phyloP scores from a whole-genome alignment of 1,140 invertebrate species.

The Dendrolimus kikuchii region DNA sequence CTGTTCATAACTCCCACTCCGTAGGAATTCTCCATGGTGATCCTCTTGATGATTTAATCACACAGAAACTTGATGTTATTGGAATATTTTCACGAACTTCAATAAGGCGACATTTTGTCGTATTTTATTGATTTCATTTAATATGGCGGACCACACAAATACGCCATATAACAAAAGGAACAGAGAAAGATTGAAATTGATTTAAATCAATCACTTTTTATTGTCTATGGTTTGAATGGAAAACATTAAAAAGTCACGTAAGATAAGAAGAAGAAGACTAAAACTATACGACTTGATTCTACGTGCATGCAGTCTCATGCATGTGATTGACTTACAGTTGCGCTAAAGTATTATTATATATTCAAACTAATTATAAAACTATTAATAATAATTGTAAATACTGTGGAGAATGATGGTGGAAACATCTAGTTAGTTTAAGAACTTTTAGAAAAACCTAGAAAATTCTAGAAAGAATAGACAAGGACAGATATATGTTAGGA shows the following conservation, averaged over 20 bases:
- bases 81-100: slow-evolving; percentile 65
- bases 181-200: slow-evolving; percentile 65
- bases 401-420: too few species aligned
- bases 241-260: background rate
- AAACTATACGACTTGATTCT: too few species aligned
- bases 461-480: too few species aligned
- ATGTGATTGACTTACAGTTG: too few species aligned
- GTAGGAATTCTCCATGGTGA: slow-evolving; percentile 92
- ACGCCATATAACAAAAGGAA: slow-evolving; percentile 71
- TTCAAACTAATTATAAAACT: too few species aligned
- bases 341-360: too few species aligned
- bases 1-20: slow-evolving; percentile 93
- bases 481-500: too few species aligned
- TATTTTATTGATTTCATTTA: slow-evolving; percentile 73
- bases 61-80: slow-evolving; percentile 70
- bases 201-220: background rate
- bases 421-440: too few species aligned
- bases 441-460: too few species aligned
- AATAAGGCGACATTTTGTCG: slow-evolving; percentile 70
- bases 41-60: slow-evolving; percentile 68
- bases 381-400: too few species aligned
- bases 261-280: too few species aligned
- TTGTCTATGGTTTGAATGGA: slow-evolving; percentile 5
- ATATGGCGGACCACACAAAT: slow-evolving; percentile 70
- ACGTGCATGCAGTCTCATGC: too few species aligned